These are phyloP conservation scores for Potamilus streckersoni DNA, from an alignment of 1,140 invertebrate species.

Conservation along the genomic window DNA sequence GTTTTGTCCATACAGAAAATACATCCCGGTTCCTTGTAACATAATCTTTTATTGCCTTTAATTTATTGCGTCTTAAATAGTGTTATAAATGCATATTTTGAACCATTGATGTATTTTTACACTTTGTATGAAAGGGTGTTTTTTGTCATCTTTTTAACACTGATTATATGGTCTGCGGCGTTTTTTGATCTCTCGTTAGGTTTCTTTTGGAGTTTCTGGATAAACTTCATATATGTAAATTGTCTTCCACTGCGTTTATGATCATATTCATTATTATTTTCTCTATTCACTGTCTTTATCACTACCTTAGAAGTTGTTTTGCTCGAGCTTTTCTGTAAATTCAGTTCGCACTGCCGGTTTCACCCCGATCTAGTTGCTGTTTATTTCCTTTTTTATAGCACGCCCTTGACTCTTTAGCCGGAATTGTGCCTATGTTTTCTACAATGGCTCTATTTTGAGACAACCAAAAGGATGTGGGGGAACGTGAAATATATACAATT, in stretches of 20 bases:
- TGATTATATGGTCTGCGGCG: slow-evolving; percentile 8
- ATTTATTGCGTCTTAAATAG: slow-evolving; percentile 12
- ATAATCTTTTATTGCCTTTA: slow-evolving; percentile 6
- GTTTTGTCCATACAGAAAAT: slow-evolving; percentile 17
- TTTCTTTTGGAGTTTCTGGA: background rate
- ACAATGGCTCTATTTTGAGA: slow-evolving; percentile 1
- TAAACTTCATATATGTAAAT: slow-evolving; percentile 1
- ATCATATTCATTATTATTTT: background rate
- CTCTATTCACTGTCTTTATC: background rate
- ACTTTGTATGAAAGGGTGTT: background rate
- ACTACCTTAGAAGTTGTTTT: background rate
- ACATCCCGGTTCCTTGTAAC: background rate
- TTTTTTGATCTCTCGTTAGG: background rate
- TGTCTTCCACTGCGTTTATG: slow-evolving; percentile 7
- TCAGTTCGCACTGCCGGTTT: background rate
- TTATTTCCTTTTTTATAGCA: slow-evolving; percentile 1
- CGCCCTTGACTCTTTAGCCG: slow-evolving; percentile 1
- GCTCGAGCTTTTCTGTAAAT: background rate
- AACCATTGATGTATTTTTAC: slow-evolving; percentile 3
- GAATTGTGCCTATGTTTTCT: slow-evolving; percentile 5
- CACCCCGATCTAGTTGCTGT: slow-evolving; percentile 2
- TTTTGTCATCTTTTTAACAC: slow-evolving; percentile 16
- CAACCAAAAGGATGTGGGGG: background rate
- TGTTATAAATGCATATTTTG: slow-evolving; percentile 11
- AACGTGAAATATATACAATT: slow-evolving; percentile 1